Evolutionary conservation across 2,113 vertebrate genomes (phyloP), one percentile per base, ranked within the genome.

Genomic region (Pheucticus melanocephalus): DNA sequence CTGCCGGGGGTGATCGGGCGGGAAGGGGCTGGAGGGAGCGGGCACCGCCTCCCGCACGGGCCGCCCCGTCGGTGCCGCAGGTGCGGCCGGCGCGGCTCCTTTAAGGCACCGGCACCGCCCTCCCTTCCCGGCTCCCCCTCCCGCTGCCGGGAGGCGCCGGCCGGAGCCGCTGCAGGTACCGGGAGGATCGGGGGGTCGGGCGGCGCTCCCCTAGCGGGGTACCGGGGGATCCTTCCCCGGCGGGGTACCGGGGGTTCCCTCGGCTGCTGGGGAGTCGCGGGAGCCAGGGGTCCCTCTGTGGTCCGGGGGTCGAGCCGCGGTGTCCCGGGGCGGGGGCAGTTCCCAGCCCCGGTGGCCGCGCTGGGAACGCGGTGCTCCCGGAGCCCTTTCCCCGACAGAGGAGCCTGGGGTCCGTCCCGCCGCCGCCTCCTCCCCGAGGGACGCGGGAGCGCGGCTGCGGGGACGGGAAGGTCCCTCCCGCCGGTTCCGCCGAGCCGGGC

Each of bases 61-160:
- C 66, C 72, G 45, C 25, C 57, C 82, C 54, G 50, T 65, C 56
- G 7, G 64, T 19, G 70, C 48, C 17, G 37, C 78, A 86, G 85
- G 72, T 78, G 65, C 24, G 42, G 82, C 44, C 22, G 84, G 21
- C 35, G 50, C 25, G 66, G 91, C n/a, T 35, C 77, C 96, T 91
- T 95, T 96, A 94, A 95, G 91, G 80, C 50, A 12, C 40, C 76
- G 44, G 80, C 35, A 8, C 91, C 83, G 64, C 47, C 40, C 3
- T 25, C 13, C 23, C 9, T 1, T 37, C 14, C 31, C n/a, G 8
- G 33, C 9, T 10, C 9, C 33, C 6, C 12, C 30, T 22, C 47
- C 63, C 40, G 64, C 87, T 72, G 51, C 70, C 59, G 80, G 91
- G 64, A 66, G 78, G 57, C 23, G 69, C 79, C n/a, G 57, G 73